These are phyloP conservation scores for Phataginus tetradactyla DNA, from an alignment of 2,797 vertebrate genomes.

Conservation along the genomic window DNA sequence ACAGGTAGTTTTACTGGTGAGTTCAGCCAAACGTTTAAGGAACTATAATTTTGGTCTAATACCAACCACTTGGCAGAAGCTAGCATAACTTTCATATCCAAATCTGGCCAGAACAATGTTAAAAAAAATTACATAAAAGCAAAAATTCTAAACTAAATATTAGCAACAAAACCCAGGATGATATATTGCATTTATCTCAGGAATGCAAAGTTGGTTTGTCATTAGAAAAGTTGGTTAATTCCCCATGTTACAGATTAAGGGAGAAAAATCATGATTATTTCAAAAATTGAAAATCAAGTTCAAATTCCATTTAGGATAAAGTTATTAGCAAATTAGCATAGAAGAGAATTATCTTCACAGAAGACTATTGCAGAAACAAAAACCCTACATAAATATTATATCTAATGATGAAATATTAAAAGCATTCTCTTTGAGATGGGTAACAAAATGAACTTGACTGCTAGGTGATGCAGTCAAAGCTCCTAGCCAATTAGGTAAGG, in stretches of 20 bases:
- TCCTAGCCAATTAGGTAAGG: background rate
- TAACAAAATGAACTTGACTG: background rate
- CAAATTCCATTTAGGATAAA: background rate
- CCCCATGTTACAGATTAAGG: background rate
- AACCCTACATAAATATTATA: background rate
- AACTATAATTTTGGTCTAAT: background rate
- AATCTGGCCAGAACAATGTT: background rate
- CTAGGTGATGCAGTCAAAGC: too few species aligned
- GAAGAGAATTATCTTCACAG: too few species aligned
- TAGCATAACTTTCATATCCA: background rate
- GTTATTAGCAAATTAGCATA: background rate
- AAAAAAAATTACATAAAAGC: background rate
- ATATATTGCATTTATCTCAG: background rate
- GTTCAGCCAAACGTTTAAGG: background rate
- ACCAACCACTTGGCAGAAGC: background rate
- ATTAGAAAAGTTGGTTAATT: background rate
- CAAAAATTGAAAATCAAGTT: background rate
- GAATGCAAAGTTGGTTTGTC: background rate
- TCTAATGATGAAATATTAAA: background rate
- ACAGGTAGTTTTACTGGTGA: background rate
- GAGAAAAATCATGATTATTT: background rate
- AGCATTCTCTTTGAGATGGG: background rate
- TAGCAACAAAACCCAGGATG: background rate
- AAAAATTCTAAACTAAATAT: background rate
- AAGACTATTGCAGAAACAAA: background rate